Evolutionary conservation across 2,888 invertebrate genomes (phyloP).

Genomic region (Bedellia somnulentella): DNA sequence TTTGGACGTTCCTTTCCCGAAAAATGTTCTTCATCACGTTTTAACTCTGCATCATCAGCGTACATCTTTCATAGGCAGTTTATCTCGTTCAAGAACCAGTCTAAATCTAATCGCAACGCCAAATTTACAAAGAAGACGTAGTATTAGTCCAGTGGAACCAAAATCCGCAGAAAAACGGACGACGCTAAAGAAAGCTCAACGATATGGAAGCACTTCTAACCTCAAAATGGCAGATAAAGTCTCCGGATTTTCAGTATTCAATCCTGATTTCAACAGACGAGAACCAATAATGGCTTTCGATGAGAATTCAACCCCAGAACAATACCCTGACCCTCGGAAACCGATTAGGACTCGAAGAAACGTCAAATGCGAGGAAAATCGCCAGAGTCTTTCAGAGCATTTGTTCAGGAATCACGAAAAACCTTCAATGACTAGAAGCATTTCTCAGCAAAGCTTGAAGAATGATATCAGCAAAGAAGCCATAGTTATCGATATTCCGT

Average conservation of each 20-base stretch:
- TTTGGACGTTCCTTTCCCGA: slow-evolving; percentile 42
- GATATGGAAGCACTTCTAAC: slow-evolving; percentile 42
- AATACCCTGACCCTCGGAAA: no score
- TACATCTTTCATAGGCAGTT: slow-evolving; percentile 50
- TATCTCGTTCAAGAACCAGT: slow-evolving; percentile 60
- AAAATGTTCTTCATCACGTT: slow-evolving; percentile 43
- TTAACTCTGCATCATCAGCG: slow-evolving; percentile 36
- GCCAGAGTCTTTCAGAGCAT: slow-evolving; percentile 37
- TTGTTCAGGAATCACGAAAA: slow-evolving; percentile 18
- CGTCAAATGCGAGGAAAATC: slow-evolving; percentile 15
- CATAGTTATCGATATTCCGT: slow-evolving; percentile 41
- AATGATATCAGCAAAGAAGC: slow-evolving; percentile 43
- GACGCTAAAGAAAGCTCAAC: slow-evolving; percentile 25
- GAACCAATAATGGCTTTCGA: slow-evolving; percentile 49
- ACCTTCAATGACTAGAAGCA: slow-evolving; percentile 17
- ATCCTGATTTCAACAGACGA: slow-evolving; percentile 19
- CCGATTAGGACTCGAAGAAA: slow-evolving; percentile 15
- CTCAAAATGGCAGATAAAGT: slow-evolving; percentile 40
- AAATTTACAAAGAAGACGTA: slow-evolving; percentile 28
- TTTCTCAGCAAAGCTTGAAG: slow-evolving; percentile 41
- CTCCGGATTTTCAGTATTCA: slow-evolving; percentile 42
- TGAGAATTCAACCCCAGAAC: slow-evolving; percentile 10
- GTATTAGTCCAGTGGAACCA: slow-evolving; percentile 26
- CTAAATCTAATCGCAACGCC: slow-evolving; percentile 29
- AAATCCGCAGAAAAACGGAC: slow-evolving; percentile 33